A percentile compares a stretch with the other conserved stretches of the same genome.
Evolutionary conservation across 2,888 invertebrate genomes (phyloP).

Genomic region (Calameuta idolon): DNA sequence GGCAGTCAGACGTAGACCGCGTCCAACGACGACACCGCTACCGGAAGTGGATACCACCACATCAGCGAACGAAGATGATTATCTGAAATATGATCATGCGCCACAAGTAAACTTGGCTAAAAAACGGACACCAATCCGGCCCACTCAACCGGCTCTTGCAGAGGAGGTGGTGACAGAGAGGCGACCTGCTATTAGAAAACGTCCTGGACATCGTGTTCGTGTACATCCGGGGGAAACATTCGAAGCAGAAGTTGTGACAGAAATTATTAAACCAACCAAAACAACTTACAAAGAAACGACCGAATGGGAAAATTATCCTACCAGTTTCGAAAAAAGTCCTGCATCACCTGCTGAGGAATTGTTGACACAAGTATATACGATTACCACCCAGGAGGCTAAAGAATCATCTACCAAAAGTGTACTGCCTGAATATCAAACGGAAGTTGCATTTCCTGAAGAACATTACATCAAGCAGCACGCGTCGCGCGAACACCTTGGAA

Average conservation of each 20-base stretch:
- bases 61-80: slow-evolving; percentile 31
- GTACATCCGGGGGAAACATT: slow-evolving; percentile 40
- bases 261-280: slow-evolving; percentile 32
- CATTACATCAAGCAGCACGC: slow-evolving; percentile 6
- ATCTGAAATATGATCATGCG: slow-evolving; percentile 40
- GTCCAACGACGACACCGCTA: slow-evolving; percentile 36
- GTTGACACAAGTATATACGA: slow-evolving; percentile 9
- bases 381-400: slow-evolving; percentile 8
- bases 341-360: slow-evolving; percentile 18
- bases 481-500: slow-evolving; percentile 19
- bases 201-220: slow-evolving; percentile 43
- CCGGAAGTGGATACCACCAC: background rate
- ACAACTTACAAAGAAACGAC: slow-evolving; percentile 28
- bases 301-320: slow-evolving; percentile 22
- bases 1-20: slow-evolving; percentile 42
- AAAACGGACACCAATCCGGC: slow-evolving; percentile 42
- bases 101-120: slow-evolving; percentile 37
- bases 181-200: slow-evolving; percentile 40
- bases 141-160: slow-evolving; percentile 32
- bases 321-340: slow-evolving; percentile 27
- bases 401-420: slow-evolving; percentile 10
- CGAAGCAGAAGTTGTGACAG: slow-evolving; percentile 44
- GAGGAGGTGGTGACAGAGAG: slow-evolving; percentile 35
- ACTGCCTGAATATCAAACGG: background rate
- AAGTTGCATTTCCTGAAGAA: background rate